Base-by-base conservation (phyloP, 1,140 invertebrate genomes). In the Drosophila insularis region DNA sequence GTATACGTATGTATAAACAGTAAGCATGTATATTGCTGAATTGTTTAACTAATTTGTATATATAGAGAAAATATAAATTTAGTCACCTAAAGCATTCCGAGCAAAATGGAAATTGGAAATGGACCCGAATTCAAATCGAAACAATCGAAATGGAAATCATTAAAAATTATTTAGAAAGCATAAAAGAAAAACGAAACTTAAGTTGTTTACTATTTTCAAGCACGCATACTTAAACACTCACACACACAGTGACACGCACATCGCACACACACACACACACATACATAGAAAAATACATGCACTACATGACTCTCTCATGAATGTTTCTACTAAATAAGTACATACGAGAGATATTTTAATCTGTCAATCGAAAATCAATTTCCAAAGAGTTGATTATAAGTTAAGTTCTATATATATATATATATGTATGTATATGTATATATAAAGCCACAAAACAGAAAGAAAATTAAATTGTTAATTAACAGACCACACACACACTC, bases 31-130 rank as follows among this genome's bases (percentile, higher is more conserved):
- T 19, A 43, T 13, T 17, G 40, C 17, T 50, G 19, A 50, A 50
- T 50, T 19, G 43, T 19, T 21, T 50, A 50, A 50, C 43, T 19
- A 50, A 50, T 50, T 50, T 50, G 8, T 21, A 11, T 50, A 50
- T 50, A 10, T 50, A 11, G 43, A 27, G 43, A 21, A 61, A 66
- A 67, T 66, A 68, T 62, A 73, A 74, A 74, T 80, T 74, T 87
- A 71, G 58, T 87, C 81, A 89, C 85, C 80, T 84, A 85, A 89
- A 85, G 85, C 84, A 89, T 89, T 89, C 85, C 84, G 85, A 89
- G 84, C 84, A 89, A 89, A 89, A 50, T 50, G 17, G 43, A 11
- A 50, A 50, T 27, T 21, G 43, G 43, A 50, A 50, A 50, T 50
- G 21, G 43, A 50, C 17, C 17, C 43, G 43, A 50, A 50, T 50